Conservation (phyloP, 2,888 invertebrate genomes). For the Meganola albula region DNA sequence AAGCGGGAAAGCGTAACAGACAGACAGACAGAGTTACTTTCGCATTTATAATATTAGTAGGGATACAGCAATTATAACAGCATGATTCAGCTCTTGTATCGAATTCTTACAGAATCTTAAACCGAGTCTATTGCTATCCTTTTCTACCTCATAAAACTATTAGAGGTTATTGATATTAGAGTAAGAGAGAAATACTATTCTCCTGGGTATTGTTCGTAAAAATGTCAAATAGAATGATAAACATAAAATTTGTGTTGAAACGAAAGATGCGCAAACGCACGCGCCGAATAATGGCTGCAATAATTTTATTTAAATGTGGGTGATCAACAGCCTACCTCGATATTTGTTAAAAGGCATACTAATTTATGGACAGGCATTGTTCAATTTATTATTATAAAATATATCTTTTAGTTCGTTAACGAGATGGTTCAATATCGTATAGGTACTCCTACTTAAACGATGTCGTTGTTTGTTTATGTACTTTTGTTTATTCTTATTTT, state of each 20-base stretch:
- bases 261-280: slow-evolving; percentile 44
- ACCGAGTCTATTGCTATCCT: slow-evolving; percentile 50
- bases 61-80: slow-evolving; percentile 52
- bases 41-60: too few relatives aligned
- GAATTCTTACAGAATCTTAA: slow-evolving; percentile 52
- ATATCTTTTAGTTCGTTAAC: slow-evolving; percentile 5
- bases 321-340: slow-evolving; percentile 38
- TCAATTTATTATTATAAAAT: slow-evolving; percentile 30
- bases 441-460: too few relatives aligned
- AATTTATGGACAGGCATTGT: slow-evolving; percentile 42
- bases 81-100: slow-evolving; percentile 66
- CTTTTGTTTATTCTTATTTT: too few relatives aligned
- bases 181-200: background rate
- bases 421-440: too few relatives aligned
- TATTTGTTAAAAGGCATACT: slow-evolving; percentile 41
- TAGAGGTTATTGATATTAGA: too few relatives aligned
- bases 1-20: too few relatives aligned
- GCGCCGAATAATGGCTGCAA: slow-evolving; percentile 53
- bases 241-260: slow-evolving; percentile 72
- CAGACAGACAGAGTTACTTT: too few relatives aligned
- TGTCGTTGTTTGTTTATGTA: too few relatives aligned
- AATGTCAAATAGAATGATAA: slow-evolving; percentile 76
- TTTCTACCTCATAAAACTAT: slow-evolving; percentile 27
- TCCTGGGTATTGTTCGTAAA: slow-evolving; percentile 63
- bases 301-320: slow-evolving; percentile 61